A percentile compares a stretch with the other conserved stretches of the same genome.
Evolutionary conservation across 2,888 invertebrate genomes (phyloP).

Genomic region (Sphaeridia pumilis): DNA sequence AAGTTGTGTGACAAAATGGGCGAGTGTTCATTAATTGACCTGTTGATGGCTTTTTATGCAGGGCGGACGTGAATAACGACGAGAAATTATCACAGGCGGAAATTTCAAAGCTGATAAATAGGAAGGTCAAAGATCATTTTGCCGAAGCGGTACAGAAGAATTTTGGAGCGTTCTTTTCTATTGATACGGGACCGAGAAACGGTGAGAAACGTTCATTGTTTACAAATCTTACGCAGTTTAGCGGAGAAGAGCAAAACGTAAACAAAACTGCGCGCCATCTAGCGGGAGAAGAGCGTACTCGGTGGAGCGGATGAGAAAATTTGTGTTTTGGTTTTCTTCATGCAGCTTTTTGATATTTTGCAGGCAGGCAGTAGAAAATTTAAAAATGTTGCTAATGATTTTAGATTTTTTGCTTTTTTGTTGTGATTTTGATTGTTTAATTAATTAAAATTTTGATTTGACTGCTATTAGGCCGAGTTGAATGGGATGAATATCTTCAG

Average conservation of each 20-base stretch:
- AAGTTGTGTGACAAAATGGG: background rate
- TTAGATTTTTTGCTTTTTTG: background rate
- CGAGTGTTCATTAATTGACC: background rate
- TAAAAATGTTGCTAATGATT: no score
- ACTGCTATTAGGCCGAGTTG: constrained; percentile 50
- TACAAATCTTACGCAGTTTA: no score
- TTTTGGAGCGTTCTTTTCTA: constrained; percentile 52
- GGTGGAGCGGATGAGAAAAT: background rate
- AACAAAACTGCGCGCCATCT: background rate
- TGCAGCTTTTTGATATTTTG: no score
- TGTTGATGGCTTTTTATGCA: constrained; percentile 34
- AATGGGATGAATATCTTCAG: constrained; percentile 69
- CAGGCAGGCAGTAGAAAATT: no score
- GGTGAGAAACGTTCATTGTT: constrained; percentile 39
- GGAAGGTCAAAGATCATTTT: constrained; percentile 57
- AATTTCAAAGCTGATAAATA: constrained; percentile 53
- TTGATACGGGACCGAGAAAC: constrained; percentile 55
- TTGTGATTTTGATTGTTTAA: background rate
- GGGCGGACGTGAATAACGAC: constrained; percentile 52
- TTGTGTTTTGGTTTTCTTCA: background rate
- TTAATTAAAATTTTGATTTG: background rate
- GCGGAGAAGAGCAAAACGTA: no score
- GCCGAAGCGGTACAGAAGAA: constrained; percentile 55
- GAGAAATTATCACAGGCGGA: constrained; percentile 50
- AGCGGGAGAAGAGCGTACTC: background rate